Conservation (phyloP, 2,888 invertebrate genomes). For the Bruchidius siliquastri region DNA sequence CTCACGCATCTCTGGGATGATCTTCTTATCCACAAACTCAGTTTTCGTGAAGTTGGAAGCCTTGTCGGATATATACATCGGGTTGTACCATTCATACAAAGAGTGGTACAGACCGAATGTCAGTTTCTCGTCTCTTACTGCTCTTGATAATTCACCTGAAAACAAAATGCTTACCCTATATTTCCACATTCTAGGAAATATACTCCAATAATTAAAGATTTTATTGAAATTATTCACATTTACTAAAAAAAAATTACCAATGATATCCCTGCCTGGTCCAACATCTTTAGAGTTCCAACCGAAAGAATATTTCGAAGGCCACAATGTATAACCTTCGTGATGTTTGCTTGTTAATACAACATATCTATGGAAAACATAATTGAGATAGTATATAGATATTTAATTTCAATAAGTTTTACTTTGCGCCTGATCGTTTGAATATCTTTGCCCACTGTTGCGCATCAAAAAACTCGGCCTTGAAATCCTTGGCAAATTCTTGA, state of each 20-base stretch:
- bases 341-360: slow-evolving; percentile 83
- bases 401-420: slow-evolving; percentile 48
- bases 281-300: slow-evolving; percentile 69
- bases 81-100: slow-evolving; percentile 84
- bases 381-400: neutral
- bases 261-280: slow-evolving; percentile 34
- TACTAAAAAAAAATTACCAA: no score
- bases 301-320: slow-evolving; percentile 77
- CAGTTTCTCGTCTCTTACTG: slow-evolving; percentile 59
- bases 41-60: slow-evolving; percentile 57
- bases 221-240: no score
- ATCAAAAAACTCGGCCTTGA: slow-evolving; percentile 86
- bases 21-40: slow-evolving; percentile 65
- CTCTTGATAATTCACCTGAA: slow-evolving; percentile 62
- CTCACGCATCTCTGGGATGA: slow-evolving; percentile 79
- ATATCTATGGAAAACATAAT: slow-evolving; percentile 45
- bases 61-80: slow-evolving; percentile 71
- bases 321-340: slow-evolving; percentile 81
- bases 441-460: slow-evolving; percentile 79
- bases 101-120: slow-evolving; percentile 84
- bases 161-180: no score
- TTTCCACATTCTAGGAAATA: neutral
- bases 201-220: no score
- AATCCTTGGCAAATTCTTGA: slow-evolving; percentile 85
- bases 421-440: slow-evolving; percentile 81